Percentiles rank a stretch among this genome's conserved stretches.
Conservation (phyloP, 2,113 vertebrate genomes). For the Lathamus discolor region DNA sequence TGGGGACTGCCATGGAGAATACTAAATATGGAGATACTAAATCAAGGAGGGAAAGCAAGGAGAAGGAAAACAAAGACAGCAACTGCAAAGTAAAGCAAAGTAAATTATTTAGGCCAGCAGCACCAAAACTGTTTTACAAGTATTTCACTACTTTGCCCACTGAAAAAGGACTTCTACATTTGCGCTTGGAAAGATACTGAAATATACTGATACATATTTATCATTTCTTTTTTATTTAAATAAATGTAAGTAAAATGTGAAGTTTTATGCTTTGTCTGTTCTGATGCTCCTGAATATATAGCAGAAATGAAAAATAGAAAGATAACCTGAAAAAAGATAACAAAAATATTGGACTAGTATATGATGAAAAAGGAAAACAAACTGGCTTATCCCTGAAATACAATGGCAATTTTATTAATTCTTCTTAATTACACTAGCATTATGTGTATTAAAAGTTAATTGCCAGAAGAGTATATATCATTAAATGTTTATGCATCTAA, state of each 20-base stretch:
- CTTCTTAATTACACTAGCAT: background rate
- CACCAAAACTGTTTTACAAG: background rate
- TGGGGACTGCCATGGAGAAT: background rate
- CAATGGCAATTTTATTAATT: background rate
- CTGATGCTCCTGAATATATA: background rate
- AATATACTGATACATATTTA: background rate
- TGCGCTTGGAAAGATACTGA: background rate
- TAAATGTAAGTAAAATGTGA: background rate
- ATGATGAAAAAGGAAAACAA: background rate
- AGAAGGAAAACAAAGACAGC: background rate
- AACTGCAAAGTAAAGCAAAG: background rate
- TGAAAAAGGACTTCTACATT: background rate
- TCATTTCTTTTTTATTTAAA: background rate
- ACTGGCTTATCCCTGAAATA: background rate
- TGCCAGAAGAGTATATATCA: background rate
- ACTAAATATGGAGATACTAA: background rate
- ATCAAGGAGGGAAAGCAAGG: background rate
- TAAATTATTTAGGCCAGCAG: background rate
- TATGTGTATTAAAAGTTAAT: background rate
- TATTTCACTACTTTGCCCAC: background rate
- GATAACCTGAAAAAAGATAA: background rate
- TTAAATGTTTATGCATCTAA: background rate
- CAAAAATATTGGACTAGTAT: background rate
- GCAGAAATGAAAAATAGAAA: background rate
- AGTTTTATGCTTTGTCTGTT: background rate